Evolutionary conservation across 2,113 vertebrate species (phyloP), one percentile per base, ranked within the genome.

Genomic region (Trogon melanurus): DNA sequence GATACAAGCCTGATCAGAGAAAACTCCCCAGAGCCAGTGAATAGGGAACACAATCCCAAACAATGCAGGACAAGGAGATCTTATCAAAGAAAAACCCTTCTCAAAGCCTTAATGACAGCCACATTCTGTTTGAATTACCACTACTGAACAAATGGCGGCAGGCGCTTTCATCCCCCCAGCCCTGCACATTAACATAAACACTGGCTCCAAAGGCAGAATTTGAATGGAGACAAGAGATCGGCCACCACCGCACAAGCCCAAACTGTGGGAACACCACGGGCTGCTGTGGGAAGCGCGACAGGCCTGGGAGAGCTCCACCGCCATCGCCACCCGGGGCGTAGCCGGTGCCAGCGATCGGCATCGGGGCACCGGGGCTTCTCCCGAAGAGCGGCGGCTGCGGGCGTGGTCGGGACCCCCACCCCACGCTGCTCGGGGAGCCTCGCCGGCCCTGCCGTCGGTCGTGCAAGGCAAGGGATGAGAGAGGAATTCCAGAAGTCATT

Each of bases 11-110:
- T 91, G 98, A 98, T 98, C 97, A 97, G 96, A 98, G 97, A 94
- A 96, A 97, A 93, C 93, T 97, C 94, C 96, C 95, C 95, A 74
- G 92, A 95, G 97, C 93, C 94, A 61, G 93, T 97, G 97, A 98
- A 98, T 98, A 96, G 97, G 57, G 95, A 97, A 98, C 98, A 98
- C 96, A 94, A 53, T 85, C 81, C 50, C 96, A 96, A 97, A 98
- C 98, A 98, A 98, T 98, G 97, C 94, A 76, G 95, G 96, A 98
- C 98, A 98, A 98, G 98, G 93, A 95, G 98, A 98, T 98, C 98
- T 98, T 98, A 98, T 98, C 98, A 98, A 98, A 98, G 97, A 97
- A 97, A 97, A 94, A 94, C 92, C 93, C 95, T 94, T 98, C 97
- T 98, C 97, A 97, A 97, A 98, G 98, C 97, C 97, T 97, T 97